phyloP scores from a whole-genome alignment of 2,113 vertebrate species.

The Orycteropus afer region DNA sequence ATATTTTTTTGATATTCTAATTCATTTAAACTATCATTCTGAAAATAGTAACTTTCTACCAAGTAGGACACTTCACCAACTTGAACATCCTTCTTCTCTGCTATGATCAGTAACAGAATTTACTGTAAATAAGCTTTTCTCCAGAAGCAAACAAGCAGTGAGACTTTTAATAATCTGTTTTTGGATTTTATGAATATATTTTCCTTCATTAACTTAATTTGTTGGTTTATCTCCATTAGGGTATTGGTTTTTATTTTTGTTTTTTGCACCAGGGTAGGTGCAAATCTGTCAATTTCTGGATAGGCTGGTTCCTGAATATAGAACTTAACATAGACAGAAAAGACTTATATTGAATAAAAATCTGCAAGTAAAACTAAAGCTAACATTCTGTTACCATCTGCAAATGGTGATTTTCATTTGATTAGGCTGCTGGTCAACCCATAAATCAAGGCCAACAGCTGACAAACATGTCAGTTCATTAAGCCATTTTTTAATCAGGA shows the following conservation, averaged over 20 bases:
- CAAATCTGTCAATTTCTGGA: slow-evolving; percentile 28
- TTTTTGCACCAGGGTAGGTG: neutral
- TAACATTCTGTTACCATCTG: slow-evolving; percentile 72
- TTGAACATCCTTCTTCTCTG: neutral
- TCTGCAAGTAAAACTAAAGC: slow-evolving; percentile 65
- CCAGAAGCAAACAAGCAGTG: neutral
- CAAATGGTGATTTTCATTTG: slow-evolving; percentile 66
- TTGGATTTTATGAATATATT: slow-evolving; percentile 38
- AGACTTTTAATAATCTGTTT: slow-evolving; percentile 31
- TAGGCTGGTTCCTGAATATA: neutral
- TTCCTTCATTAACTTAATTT: slow-evolving; percentile 42
- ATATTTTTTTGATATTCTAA: neutral
- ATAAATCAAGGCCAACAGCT: slow-evolving; percentile 55
- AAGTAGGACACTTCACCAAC: neutral
- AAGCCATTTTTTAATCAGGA: slow-evolving; percentile 61
- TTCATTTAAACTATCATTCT: slow-evolving; percentile 23
- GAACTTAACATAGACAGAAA: slow-evolving; percentile 38
- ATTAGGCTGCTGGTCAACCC: slow-evolving; percentile 62
- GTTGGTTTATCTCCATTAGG: neutral
- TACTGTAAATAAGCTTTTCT: neutral
- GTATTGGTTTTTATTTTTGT: neutral
- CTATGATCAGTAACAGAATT: neutral
- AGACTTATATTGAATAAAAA: slow-evolving; percentile 64
- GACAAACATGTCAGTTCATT: slow-evolving; percentile 67
- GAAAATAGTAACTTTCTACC: neutral